These are phyloP conservation scores for Cisticola juncidis DNA, from an alignment of 2,113 vertebrate genomes.

Conservation along the genomic window DNA sequence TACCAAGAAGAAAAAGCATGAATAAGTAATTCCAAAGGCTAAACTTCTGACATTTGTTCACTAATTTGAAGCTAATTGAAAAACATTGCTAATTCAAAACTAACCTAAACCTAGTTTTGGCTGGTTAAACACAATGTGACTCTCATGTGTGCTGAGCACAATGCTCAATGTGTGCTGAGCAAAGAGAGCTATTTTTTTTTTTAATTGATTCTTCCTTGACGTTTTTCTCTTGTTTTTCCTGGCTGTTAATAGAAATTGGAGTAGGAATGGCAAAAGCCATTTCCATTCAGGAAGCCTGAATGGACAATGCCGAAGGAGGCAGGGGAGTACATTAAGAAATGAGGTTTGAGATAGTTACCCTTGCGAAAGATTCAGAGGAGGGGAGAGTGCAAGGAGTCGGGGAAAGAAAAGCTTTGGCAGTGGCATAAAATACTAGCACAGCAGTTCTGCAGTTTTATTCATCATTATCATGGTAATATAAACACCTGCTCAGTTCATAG, in stretches of 20 bases:
- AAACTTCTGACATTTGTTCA: background rate
- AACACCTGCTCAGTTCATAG: background rate
- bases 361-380: background rate
- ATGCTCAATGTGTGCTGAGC: too few species aligned
- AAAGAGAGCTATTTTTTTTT: background rate
- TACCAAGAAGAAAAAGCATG: background rate
- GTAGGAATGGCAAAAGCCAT: background rate
- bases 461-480: background rate
- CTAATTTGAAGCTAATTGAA: background rate
- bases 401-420: background rate
- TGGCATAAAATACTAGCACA: background rate
- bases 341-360: background rate
- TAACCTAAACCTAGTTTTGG: background rate
- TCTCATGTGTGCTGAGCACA: too few species aligned
- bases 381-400: background rate
- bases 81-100: background rate
- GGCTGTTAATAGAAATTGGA: background rate
- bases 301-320: background rate
- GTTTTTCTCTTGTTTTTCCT: background rate
- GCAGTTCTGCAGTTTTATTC: background rate
- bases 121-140: background rate
- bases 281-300: background rate
- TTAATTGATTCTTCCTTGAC: background rate
- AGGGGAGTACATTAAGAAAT: background rate
- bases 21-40: background rate